Conservation (phyloP, 2,113 vertebrate genomes). For the Festucalex cinctus region DNA sequence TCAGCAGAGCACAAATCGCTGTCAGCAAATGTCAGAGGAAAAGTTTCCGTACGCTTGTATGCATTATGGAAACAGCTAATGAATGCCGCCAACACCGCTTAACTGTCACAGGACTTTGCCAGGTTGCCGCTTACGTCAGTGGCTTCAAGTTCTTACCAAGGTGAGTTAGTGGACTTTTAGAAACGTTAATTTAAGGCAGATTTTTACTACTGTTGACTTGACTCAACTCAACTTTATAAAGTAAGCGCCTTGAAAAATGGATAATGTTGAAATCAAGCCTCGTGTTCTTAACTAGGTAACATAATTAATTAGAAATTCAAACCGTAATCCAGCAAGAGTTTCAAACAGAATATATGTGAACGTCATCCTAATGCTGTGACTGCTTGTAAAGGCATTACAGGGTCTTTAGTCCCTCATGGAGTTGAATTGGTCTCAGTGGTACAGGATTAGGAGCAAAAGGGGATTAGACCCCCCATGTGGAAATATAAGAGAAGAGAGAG, state of each 20-base stretch:
- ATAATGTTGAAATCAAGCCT: not conserved
- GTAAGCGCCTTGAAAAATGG: not conserved
- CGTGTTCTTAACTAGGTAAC: conserved; percentile 40
- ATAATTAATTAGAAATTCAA: conserved; percentile 82
- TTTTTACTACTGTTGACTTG: too few species aligned
- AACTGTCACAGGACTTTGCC: not conserved
- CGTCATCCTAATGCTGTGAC: conserved; percentile 73
- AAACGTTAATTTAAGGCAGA: not conserved
- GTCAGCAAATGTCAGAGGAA: conserved; percentile 21
- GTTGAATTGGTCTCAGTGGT: conserved; percentile 73
- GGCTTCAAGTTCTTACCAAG: not conserved
- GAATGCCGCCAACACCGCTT: not conserved
- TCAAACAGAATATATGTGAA: conserved; percentile 76
- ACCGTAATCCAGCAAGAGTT: conserved; percentile 75
- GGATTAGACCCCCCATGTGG: conserved; percentile 73
- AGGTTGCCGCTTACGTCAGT: not conserved
- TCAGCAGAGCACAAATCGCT: conserved; percentile 12
- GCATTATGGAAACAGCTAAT: not conserved
- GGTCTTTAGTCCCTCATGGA: conserved; percentile 75
- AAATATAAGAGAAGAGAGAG: conserved; percentile 17
- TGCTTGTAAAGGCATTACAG: conserved; percentile 76
- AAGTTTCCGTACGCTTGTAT: conserved; percentile 4
- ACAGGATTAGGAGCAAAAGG: conserved; percentile 77
- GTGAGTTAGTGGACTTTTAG: not conserved
- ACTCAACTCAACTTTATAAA: too few species aligned